Evolutionary conservation across 2,888 invertebrate species (phyloP), one percentile per base, ranked within the genome.

Genomic region (Tetheella fluctuosa): DNA sequence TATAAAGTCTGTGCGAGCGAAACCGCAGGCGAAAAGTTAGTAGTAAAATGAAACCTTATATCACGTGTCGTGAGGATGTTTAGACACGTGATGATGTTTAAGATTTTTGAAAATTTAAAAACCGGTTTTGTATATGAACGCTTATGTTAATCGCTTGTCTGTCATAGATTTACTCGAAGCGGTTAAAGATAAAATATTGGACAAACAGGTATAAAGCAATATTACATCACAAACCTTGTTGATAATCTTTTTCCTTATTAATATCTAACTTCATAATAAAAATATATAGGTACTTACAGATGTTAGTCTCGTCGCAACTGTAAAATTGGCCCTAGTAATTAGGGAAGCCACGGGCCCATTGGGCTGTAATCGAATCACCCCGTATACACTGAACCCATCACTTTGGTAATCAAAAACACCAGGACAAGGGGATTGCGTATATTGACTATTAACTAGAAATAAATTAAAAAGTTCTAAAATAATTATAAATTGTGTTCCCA

Each of bases 401-500:
- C 64, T 74, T 59, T 73, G 77, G 62, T 86, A 90, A 15, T 83
- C 78, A 78, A 90, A 91, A 57, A 81, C 65, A 30, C 78, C 73
- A 6, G 89, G 89, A 56, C 91, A 91, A 0, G 90, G 89, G 1
- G 89, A 86, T 28, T 74, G 76, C 3, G 72, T 64, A 63, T 76
- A 76, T 60, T 86, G 84, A 39, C 81, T 74, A 60, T 66, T 61
- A 42, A 79, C 77, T 58, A 63, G 37, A 64, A 71, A 76, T 63
- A 79, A 74, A 67, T 71, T 65, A 59, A 76, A 71, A 61, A 79
- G 67, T 67, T 71, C 71, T 63, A 84, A 59, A 62, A 78, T 59
- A 65, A 79, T 25, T 62, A 81, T 66, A 70, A 76, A 64, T 76
- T 67, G 72, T 61, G 72, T 68, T 64, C 75, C 76, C 73, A 71